These are phyloP conservation scores for Girardia tigrina DNA, from an alignment of 2,888 invertebrate genomes.

Conservation along the genomic window DNA sequence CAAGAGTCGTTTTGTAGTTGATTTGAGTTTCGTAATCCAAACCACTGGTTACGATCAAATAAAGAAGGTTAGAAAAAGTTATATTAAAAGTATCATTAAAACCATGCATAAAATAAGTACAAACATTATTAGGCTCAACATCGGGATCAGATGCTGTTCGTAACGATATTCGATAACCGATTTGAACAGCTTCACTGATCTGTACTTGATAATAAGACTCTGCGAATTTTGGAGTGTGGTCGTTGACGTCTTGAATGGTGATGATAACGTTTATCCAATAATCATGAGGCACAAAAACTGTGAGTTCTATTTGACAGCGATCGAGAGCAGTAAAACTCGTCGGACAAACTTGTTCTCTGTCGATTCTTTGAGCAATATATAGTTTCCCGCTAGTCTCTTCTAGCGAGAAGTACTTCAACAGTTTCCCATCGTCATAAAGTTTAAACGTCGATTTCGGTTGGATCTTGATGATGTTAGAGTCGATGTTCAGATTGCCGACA, in stretches of 20 bases:
- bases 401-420: neutral
- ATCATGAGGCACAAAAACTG: slow-evolving; percentile 28
- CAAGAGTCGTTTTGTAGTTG: slow-evolving; percentile 27
- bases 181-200: slow-evolving; percentile 30
- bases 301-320: slow-evolving; percentile 24
- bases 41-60: neutral
- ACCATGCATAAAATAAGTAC: slow-evolving; percentile 24
- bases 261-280: slow-evolving; percentile 32
- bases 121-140: slow-evolving; percentile 25
- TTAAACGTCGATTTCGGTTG: slow-evolving; percentile 24
- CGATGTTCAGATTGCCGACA: slow-evolving; percentile 30
- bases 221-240: slow-evolving; percentile 29
- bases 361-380: slow-evolving; percentile 29
- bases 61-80: slow-evolving; percentile 19
- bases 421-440: slow-evolving; percentile 28
- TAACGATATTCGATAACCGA: slow-evolving; percentile 10
- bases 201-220: slow-evolving; percentile 11
- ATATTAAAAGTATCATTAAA: slow-evolving; percentile 23
- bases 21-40: slow-evolving; percentile 26
- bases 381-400: slow-evolving; percentile 27
- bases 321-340: neutral
- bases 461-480: slow-evolving; percentile 11
- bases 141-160: slow-evolving; percentile 27
- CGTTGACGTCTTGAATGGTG: slow-evolving; percentile 29
- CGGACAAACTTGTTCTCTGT: slow-evolving; percentile 26